A percentile compares a stretch with the other conserved stretches of the same genome.
phyloP scores from a whole-genome alignment of 2,888 invertebrate species.

The Ditylenchus weischeri region DNA sequence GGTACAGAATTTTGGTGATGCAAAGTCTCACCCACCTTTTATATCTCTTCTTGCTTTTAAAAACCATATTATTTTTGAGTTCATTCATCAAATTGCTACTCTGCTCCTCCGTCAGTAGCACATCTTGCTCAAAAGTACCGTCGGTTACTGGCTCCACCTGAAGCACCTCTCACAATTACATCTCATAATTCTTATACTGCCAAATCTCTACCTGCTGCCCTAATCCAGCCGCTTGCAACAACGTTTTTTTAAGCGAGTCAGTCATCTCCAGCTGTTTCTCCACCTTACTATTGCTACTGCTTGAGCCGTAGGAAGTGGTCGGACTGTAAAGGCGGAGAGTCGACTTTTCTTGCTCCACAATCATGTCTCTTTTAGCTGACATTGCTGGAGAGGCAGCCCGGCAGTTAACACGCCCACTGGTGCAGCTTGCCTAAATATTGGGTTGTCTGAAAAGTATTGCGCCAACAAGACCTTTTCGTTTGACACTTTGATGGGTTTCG shows the following conservation, averaged over 20 bases:
- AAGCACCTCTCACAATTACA: slow-evolving; percentile 1
- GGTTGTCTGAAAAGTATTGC: too few species aligned
- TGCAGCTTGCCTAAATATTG: slow-evolving; percentile 26
- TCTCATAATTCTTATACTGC: too few species aligned
- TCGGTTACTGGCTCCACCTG: slow-evolving; percentile 52
- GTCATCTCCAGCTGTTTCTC: slow-evolving; percentile 46
- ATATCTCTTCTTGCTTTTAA: not conserved
- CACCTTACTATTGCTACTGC: slow-evolving; percentile 19
- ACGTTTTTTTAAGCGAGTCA: slow-evolving; percentile 44
- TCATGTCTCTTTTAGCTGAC: slow-evolving; percentile 22
- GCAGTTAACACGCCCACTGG: slow-evolving; percentile 26
- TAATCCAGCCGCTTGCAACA: slow-evolving; percentile 49
- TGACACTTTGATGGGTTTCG: too few species aligned
- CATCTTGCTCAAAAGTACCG: slow-evolving; percentile 53
- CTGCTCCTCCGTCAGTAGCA: slow-evolving; percentile 51
- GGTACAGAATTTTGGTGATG: too few species aligned
- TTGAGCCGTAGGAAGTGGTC: slow-evolving; percentile 18
- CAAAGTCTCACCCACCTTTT: too few species aligned
- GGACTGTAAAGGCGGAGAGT: slow-evolving; percentile 21
- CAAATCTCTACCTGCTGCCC: slow-evolving; percentile 33
- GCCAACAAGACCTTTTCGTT: too few species aligned
- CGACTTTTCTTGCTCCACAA: slow-evolving; percentile 27
- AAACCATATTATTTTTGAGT: slow-evolving; percentile 31
- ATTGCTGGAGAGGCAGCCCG: slow-evolving; percentile 23
- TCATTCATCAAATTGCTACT: slow-evolving; percentile 47